phyloP scores from a whole-genome alignment of 2,797 vertebrate species.

The Xenentodon cancila region DNA sequence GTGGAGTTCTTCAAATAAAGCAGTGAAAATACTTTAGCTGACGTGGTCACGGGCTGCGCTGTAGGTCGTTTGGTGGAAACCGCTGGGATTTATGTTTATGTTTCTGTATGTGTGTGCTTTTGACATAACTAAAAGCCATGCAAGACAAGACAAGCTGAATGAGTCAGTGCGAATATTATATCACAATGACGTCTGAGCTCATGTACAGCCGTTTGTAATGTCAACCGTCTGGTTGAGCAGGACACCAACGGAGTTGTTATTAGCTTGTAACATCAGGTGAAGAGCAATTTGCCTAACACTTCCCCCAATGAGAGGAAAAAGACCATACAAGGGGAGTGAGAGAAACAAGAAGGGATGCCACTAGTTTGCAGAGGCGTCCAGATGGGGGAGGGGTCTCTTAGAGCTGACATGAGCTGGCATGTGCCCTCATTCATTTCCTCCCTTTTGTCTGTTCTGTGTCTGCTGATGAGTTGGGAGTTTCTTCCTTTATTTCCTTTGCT shows the following conservation, averaged over 20 bases:
- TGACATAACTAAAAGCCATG: constrained; percentile 17
- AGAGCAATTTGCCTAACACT: too few species aligned
- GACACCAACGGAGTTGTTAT: constrained; percentile 21
- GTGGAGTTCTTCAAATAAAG: too few species aligned
- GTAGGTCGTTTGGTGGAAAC: not conserved
- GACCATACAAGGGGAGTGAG: not conserved
- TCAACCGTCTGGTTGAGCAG: constrained; percentile 60
- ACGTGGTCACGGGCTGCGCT: too few species aligned
- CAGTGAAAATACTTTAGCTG: too few species aligned
- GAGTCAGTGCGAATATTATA: constrained; percentile 26
- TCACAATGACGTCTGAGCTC: constrained; percentile 29
- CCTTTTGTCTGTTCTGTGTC: constrained; percentile 70
- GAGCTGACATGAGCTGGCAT: constrained; percentile 66
- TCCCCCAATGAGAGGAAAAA: constrained; percentile 34
- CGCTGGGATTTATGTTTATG: not conserved
- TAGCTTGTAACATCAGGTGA: constrained; percentile 10
- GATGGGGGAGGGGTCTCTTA: constrained; percentile 51
- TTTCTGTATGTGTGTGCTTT: not conserved
- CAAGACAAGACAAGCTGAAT: constrained; percentile 16
- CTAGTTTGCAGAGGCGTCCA: constrained; percentile 52
- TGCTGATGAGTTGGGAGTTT: constrained; percentile 64
- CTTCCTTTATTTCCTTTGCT: constrained; percentile 46
- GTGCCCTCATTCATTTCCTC: constrained; percentile 70
- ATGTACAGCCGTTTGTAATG: constrained; percentile 39
- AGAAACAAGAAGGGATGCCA: constrained; percentile 47